Evolutionary conservation across 2,888 invertebrate species (phyloP).

Genomic region (Nezara viridula): DNA sequence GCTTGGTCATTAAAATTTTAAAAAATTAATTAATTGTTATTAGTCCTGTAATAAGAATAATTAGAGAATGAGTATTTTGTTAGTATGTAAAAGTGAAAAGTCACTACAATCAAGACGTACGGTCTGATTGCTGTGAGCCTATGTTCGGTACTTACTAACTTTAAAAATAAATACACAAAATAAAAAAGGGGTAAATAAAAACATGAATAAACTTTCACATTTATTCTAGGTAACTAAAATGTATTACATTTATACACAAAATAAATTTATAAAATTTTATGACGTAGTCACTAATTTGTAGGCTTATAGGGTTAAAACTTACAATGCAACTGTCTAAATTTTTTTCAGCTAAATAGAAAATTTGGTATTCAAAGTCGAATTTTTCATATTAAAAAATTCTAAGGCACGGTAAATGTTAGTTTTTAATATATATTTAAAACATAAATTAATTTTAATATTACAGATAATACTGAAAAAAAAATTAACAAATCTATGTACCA

Average conservation of each 20-base stretch:
- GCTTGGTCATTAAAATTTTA: too few species aligned
- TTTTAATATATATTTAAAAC: conserved; percentile 15
- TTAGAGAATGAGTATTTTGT: too few species aligned
- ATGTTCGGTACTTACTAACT: too few species aligned
- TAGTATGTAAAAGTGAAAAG: too few species aligned
- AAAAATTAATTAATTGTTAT: too few species aligned
- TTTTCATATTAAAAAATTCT: background rate
- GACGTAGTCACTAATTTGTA: background rate
- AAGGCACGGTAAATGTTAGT: conserved; percentile 21
- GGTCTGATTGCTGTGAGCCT: too few species aligned
- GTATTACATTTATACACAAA: conserved; percentile 41
- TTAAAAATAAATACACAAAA: background rate
- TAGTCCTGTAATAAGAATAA: too few species aligned
- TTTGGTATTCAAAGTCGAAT: conserved; percentile 9
- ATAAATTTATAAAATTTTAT: conserved; percentile 17
- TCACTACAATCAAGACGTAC: too few species aligned
- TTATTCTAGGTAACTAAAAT: conserved; percentile 35
- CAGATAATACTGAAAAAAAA: background rate
- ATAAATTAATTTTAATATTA: background rate
- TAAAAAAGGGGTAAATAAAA: background rate
- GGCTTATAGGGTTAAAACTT: background rate
- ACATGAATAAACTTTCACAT: conserved; percentile 18
- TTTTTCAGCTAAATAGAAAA: background rate
- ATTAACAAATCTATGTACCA: background rate
- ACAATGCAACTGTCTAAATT: background rate